Base-by-base conservation (phyloP, 1,140 invertebrate species). In the Atta colombica region DNA sequence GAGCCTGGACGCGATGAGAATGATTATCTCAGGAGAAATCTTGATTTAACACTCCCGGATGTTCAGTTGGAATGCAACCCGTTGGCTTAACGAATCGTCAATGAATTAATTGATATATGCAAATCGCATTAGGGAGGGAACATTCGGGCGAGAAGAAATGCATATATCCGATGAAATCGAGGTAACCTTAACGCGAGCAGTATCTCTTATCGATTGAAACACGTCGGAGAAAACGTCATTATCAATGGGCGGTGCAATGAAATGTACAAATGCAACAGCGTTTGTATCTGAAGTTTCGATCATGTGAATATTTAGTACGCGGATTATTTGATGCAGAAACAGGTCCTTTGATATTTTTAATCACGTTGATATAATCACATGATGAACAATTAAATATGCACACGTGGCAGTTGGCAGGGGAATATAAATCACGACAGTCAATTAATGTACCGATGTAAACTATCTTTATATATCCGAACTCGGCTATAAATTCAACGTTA, bases 81-180 rank as follows among this genome's bases (percentile, higher is more conserved):
- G 77, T 65, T 78, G 53, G 71, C 51, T 66, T 77, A 88, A 85
- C 86, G 77, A 82, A 35, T 82, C 55, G 60, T 51, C 69, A 51
- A 85, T 85, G 39, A 75, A 81, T 88, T 90, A 91, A 92, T 92
- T 77, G 85, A 87, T 84, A 58, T 72, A 89, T 89, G 88, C 49
- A 88, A 87, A 90, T 89, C 55, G 39, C 60, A 16, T 71, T 51
- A 39, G 14, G 8, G 18, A 14, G 49, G 31, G 21, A 58, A 31
- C 66, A 16, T 45, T 18, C 6, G 31, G 8, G 31, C 49, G n/a
- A 45, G 25, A 55, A 63, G 61, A 68, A 66, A 77, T n/a, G 60
- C 25, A 18, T 25, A 68, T 35, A 69, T 16, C 12, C 16, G 53
- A 10, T 39, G 31, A 58, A 74, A 45, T 45, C 25, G 25, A 68